phyloP scores from a whole-genome alignment of 2,888 invertebrate genomes.

The Drosophila tripunctata region DNA sequence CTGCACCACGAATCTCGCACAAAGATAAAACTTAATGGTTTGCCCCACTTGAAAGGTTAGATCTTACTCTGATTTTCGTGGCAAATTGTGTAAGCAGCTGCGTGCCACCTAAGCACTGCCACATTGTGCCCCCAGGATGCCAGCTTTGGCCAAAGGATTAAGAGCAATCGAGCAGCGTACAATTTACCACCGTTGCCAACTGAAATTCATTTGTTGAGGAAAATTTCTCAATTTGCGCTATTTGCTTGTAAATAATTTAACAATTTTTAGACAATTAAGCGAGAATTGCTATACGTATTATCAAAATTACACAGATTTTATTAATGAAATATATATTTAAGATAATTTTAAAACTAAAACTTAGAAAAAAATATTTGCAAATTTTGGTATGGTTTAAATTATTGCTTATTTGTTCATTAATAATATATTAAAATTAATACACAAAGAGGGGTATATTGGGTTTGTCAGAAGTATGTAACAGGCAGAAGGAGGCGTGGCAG shows the following conservation, averaged over 20 bases:
- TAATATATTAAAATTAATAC: no score
- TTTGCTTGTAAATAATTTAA: background rate
- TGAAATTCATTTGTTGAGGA: background rate
- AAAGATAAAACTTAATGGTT: constrained; percentile 67
- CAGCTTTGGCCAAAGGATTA: constrained; percentile 13
- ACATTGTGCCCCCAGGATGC: background rate
- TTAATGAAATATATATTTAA: no score
- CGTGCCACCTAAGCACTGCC: constrained; percentile 5
- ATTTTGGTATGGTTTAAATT: no score
- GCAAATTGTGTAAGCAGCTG: constrained; percentile 57
- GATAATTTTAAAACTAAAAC: no score
- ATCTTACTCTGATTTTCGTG: constrained; percentile 64
- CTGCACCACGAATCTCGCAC: constrained; percentile 43
- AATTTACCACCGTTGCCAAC: background rate
- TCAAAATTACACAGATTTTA: no score
- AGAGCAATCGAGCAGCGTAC: constrained; percentile 10
- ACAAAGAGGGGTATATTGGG: no score
- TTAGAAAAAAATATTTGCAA: no score
- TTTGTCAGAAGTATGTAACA: no score
- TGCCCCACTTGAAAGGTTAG: constrained; percentile 64
- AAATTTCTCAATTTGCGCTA: constrained; percentile 1
- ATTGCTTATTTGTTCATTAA: no score
- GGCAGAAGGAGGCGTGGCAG: no score
- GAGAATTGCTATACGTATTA: no score
- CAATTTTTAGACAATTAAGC: no score